These are phyloP conservation scores for Stratiomys singularior DNA, from an alignment of 2,888 invertebrate species.

Conservation along the genomic window DNA sequence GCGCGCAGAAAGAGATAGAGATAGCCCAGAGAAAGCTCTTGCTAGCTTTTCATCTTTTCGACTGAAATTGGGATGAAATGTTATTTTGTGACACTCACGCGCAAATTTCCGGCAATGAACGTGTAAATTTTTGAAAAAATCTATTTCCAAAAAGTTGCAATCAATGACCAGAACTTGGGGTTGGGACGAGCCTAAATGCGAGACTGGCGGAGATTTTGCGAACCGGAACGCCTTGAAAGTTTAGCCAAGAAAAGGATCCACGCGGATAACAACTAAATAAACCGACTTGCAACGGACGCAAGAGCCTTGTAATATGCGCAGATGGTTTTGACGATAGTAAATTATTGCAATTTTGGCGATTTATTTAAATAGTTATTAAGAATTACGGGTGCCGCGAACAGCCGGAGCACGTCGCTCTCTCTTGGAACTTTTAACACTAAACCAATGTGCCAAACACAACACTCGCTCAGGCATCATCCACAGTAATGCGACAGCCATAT, in stretches of 20 bases:
- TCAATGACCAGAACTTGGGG: not conserved
- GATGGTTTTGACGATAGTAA: not conserved
- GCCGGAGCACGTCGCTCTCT: slow-evolving; percentile 61
- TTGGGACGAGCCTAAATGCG: not conserved
- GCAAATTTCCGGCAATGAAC: slow-evolving; percentile 3
- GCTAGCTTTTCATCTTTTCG: slow-evolving; percentile 41
- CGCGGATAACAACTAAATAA: slow-evolving; percentile 23
- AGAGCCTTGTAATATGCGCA: not conserved
- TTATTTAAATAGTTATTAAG: slow-evolving; percentile 54
- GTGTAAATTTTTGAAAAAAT: slow-evolving; percentile 12
- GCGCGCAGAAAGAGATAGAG: slow-evolving; percentile 28
- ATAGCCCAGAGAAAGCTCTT: slow-evolving; percentile 21
- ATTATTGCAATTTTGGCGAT: slow-evolving; percentile 37
- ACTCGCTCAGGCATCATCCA: slow-evolving; percentile 33
- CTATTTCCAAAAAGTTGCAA: slow-evolving; percentile 1
- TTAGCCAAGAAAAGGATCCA: not conserved
- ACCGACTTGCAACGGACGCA: slow-evolving; percentile 22
- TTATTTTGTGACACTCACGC: slow-evolving; percentile 39
- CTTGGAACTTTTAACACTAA: slow-evolving; percentile 64
- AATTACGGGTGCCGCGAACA: slow-evolving; percentile 56
- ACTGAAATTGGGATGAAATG: slow-evolving; percentile 22
- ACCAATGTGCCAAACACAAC: slow-evolving; percentile 50
- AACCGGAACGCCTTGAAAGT: slow-evolving; percentile 12
- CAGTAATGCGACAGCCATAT: slow-evolving; percentile 11
- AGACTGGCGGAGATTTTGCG: not conserved